Evolutionary conservation across 2,113 vertebrate genomes (phyloP), one percentile per base, ranked within the genome.

Genomic region (Asarcornis scutulata): DNA sequence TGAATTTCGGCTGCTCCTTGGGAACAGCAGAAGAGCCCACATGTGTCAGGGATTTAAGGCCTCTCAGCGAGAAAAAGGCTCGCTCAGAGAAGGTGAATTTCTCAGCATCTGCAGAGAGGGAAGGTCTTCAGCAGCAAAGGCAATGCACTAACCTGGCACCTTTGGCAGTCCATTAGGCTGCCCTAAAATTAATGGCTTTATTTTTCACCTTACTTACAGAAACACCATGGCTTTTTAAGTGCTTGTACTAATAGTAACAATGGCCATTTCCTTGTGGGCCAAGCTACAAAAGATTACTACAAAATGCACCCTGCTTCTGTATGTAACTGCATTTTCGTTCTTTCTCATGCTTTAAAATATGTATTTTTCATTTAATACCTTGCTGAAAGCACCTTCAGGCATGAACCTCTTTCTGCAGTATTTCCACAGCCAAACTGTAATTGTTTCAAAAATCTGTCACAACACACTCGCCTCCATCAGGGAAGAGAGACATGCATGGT

Each of bases 401-500:
- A 69, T 48, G 26, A 80, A 27, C 32, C 34, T 62, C 17, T 75
- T 64, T 60, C 34, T 7, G 63, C 64, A 56, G 7, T 12, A 31
- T 26, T 91, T 76, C 63, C 86, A 59, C 48, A 83, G 34, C 40
- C 50, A 50, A 53, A 53, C 68, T 7, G 5, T 58, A 91, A 60
- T 83, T 25, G 88, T 74, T 89, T 53, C n/a, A 44, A 84, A 88
- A 80, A 29, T 80, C 91, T 72, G 10, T 85, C 83, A 91, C 26
- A 75, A 58, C 50, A 36, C 22, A n/a, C n/a, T 89, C 75, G 82
- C 75, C 74, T 95, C 73, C 66, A 64, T 36, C 69, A 59, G 56
- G 59, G 79, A 58, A 71, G 42, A 75, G 69, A 86, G 59, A 67
- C 85, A 94, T 59, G 81, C 66, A 72, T 93, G 66, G 92, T 93